Evolutionary conservation across 2,113 vertebrate species (phyloP), one percentile per base, ranked within the genome.

Genomic region (Thermophis baileyi): DNA sequence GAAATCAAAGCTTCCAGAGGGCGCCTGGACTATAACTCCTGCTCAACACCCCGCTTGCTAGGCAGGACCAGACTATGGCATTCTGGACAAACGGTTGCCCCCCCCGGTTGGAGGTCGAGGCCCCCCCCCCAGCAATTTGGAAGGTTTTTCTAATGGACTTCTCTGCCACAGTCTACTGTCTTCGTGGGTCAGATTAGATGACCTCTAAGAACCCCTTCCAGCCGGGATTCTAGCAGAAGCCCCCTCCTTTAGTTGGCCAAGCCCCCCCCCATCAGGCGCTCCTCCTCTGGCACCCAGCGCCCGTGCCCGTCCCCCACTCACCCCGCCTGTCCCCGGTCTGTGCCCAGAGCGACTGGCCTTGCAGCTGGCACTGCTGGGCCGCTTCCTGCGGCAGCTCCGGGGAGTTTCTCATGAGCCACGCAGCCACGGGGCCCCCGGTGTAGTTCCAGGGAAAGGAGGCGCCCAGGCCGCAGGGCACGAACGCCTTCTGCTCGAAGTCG

Each of bases 391-490:
- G 27, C 27, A 35, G 11, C 40, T 2, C 0, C 0, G 35, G 25
- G 35, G 1, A 2, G 1, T 0, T 4, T 1, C 0, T 0, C 9
- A 1, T 4, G 5, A 92, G 40, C 14, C 7, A 0, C 0, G 2
- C 0, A 0, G 69, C 6, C 1, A 92, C 8, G 3, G 0, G 11
- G 1, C 1, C 0, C 27, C 95, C 47, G 0, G 0, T 0, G 0
- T 6, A 0, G 0, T 54, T 0, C 0, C 0, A 0, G 47, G 96
- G 96, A 51, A 94, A 40, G 16, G 0, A 0, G 0, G 0, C 0
- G 24, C 96, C 96, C 91, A 91, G 35, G 90, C 95, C 92, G 10
- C 53, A 89, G 69, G 95, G 47, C 5, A 0, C 2, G 63, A 97
- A 96, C 1, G 0, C 0, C 4, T 0, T 0, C 4, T 0, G 0